These are phyloP conservation scores for Lapara coniferarum DNA, from an alignment of 2,888 invertebrate species.

Conservation along the genomic window DNA sequence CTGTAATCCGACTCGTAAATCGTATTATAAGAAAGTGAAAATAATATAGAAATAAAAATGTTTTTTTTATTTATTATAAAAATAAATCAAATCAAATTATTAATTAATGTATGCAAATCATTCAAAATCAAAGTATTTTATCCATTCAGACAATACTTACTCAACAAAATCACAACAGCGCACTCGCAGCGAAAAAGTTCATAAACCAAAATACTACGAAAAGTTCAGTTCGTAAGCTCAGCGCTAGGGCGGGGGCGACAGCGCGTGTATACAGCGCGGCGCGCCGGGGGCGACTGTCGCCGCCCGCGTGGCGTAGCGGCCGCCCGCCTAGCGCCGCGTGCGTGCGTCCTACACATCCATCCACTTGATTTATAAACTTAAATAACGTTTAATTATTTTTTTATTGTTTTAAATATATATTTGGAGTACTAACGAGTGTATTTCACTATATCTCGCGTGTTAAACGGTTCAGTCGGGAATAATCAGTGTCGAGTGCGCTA, in stretches of 20 bases:
- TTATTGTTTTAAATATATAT: constrained; percentile 26
- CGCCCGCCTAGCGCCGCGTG: constrained; percentile 4
- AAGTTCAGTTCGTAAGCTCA: constrained; percentile 12
- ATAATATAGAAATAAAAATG: no score
- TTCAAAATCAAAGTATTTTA: not conserved
- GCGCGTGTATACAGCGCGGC: constrained; percentile 12
- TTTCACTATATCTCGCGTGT: constrained; percentile 8
- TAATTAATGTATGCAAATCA: no score
- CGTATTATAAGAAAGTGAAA: no score
- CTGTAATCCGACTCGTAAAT: no score
- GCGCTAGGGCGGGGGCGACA: constrained; percentile 10
- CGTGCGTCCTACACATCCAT: constrained; percentile 27
- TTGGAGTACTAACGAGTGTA: constrained; percentile 16
- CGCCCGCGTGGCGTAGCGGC: not conserved
- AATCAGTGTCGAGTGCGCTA: constrained; percentile 10
- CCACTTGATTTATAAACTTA: constrained; percentile 26
- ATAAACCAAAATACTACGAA: constrained; percentile 6
- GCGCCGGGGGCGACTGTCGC: constrained; percentile 29
- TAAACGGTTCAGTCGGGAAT: constrained; percentile 12
- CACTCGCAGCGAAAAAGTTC: constrained; percentile 1
- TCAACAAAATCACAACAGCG: constrained; percentile 4
- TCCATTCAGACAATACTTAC: not conserved
- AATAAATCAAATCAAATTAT: not conserved
- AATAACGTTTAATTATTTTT: constrained; percentile 25
- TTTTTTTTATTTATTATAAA: no score